Conservation (phyloP, 1,140 invertebrate genomes). For the Potamilus streckersoni region DNA sequence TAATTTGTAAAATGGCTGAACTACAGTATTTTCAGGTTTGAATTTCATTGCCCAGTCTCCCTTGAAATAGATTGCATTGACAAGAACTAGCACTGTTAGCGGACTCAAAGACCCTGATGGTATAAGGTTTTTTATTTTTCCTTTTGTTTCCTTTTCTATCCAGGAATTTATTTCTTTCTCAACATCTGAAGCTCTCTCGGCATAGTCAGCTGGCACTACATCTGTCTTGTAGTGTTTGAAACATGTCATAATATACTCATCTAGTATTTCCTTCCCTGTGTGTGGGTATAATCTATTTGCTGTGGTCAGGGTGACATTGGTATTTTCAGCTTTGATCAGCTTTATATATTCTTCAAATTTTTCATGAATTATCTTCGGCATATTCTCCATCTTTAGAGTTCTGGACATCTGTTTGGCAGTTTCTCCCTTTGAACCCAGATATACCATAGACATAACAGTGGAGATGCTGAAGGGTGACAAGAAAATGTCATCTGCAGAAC, state of each 20-base stretch:
- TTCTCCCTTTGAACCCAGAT: slow-evolving; percentile 24
- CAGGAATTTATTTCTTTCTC: slow-evolving; percentile 75
- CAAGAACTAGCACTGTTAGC: slow-evolving; percentile 77
- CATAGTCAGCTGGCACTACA: too few relatives aligned
- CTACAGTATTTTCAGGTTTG: slow-evolving; percentile 70
- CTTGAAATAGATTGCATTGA: slow-evolving; percentile 83
- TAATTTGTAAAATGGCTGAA: slow-evolving; percentile 52
- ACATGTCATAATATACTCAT: too few relatives aligned
- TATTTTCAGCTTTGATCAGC: too few relatives aligned
- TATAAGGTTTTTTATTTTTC: slow-evolving; percentile 76
- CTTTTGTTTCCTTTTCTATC: slow-evolving; percentile 75
- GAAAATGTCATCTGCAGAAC: slow-evolving; percentile 1
- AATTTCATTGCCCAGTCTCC: slow-evolving; percentile 81
- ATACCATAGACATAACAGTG: slow-evolving; percentile 18
- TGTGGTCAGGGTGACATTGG: too few relatives aligned
- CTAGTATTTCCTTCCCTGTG: too few relatives aligned
- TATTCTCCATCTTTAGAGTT: slow-evolving; percentile 19
- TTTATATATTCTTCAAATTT: too few relatives aligned
- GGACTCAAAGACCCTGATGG: slow-evolving; percentile 65
- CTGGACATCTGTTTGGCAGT: slow-evolving; percentile 24
- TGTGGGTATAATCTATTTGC: too few relatives aligned
- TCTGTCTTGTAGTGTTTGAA: too few relatives aligned
- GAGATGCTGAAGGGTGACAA: slow-evolving; percentile 25
- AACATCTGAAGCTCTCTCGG: too few relatives aligned
- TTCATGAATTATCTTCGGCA: slow-evolving; percentile 10